Evolutionary conservation across 2,888 invertebrate species (phyloP).

Genomic region (Lepidochitona cinerea): DNA sequence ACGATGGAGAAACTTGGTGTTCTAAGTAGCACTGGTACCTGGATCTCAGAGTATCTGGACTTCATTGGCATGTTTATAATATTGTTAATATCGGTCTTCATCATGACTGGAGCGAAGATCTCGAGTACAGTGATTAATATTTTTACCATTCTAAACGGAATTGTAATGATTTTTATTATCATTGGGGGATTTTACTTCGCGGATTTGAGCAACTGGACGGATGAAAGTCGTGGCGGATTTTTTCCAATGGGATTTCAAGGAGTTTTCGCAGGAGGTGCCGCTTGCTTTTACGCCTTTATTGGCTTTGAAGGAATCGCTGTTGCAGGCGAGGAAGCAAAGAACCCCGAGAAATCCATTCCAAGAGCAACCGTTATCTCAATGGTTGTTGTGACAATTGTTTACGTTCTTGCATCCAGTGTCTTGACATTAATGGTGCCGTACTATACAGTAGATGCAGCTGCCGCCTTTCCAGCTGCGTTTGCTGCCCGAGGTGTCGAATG

Average conservation of each 20-base stretch:
- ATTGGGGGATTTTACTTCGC: constrained; percentile 88
- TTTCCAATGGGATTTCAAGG: constrained; percentile 70
- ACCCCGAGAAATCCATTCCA: constrained; percentile 69
- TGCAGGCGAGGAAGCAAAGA: constrained; percentile 70
- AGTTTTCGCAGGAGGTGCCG: constrained; percentile 69
- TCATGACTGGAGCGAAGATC: constrained; percentile 68
- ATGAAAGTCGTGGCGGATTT: constrained; percentile 55
- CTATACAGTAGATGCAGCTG: constrained; percentile 50
- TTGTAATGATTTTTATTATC: constrained; percentile 68
- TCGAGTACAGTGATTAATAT: constrained; percentile 69
- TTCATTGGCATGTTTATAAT: constrained; percentile 68
- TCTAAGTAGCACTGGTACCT: constrained; percentile 37
- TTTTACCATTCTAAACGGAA: constrained; percentile 68
- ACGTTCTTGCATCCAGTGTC: constrained; percentile 57
- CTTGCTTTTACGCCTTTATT: constrained; percentile 72
- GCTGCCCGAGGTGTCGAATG: constrained; percentile 55
- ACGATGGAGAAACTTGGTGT: constrained; percentile 62
- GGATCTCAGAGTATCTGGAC: constrained; percentile 69
- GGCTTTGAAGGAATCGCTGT: constrained; percentile 72
- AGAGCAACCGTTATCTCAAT: constrained; percentile 63
- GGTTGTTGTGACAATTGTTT: constrained; percentile 57
- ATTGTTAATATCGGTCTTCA: constrained; percentile 72
- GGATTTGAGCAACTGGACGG: constrained; percentile 85
- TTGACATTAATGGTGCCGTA: constrained; percentile 65
- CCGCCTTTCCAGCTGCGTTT: constrained; percentile 66